Evolutionary conservation across 2,797 vertebrate genomes (phyloP).

Genomic region (Manis javanica): DNA sequence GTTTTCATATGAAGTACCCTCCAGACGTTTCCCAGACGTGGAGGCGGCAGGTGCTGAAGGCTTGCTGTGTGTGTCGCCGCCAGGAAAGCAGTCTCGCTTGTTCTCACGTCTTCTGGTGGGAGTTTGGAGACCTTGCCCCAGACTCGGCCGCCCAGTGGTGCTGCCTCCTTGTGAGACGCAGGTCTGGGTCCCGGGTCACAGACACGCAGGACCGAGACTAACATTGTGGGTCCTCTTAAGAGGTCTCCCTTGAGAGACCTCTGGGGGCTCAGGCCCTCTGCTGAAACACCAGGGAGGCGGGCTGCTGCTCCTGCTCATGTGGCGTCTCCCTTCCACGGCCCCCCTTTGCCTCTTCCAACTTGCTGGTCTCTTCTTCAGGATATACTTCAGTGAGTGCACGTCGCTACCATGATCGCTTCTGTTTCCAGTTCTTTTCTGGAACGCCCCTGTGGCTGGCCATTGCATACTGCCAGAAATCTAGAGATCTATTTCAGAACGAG

Average conservation of each 20-base stretch:
- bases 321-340: background rate
- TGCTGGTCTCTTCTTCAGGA: background rate
- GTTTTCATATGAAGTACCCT: background rate
- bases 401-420: background rate
- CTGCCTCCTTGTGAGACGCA: background rate
- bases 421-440: background rate
- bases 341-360: background rate
- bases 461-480: background rate
- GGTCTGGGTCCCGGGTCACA: background rate
- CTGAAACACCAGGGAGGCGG: background rate
- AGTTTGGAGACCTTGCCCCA: background rate
- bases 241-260: background rate
- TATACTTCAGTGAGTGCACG: too few relatives aligned
- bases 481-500: background rate
- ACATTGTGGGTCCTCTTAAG: background rate
- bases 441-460: background rate
- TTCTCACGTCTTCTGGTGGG: background rate
- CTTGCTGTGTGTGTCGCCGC: background rate
- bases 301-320: background rate
- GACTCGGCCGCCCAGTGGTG: background rate
- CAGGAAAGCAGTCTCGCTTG: background rate
- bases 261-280: background rate
- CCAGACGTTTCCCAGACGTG: background rate
- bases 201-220: background rate
- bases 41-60: background rate